Conservation (phyloP, 2,888 invertebrate genomes). For the Conus canariensis region DNA sequence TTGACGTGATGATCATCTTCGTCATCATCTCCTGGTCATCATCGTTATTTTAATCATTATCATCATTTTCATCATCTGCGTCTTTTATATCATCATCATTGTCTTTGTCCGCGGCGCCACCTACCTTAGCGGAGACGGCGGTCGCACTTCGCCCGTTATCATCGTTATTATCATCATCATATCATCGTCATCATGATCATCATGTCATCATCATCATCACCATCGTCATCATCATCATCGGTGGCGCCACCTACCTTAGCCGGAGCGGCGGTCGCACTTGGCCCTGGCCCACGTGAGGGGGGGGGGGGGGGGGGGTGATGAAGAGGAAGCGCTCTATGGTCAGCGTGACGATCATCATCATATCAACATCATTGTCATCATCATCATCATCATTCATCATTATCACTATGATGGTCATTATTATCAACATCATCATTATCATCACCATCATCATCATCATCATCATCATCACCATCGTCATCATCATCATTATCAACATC, state of each 20-base stretch:
- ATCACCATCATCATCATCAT: background rate
- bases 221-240: too few relatives aligned
- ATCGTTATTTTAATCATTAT: too few relatives aligned
- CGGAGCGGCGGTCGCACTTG: constrained; percentile 68
- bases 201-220: background rate
- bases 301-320: constrained; percentile 71
- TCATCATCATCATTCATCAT: background rate
- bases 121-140: too few relatives aligned
- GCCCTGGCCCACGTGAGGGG: constrained; percentile 70
- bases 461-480: background rate
- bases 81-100: too few relatives aligned
- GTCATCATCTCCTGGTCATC: too few relatives aligned
- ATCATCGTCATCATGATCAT: background rate
- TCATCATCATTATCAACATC: background rate
- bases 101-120: too few relatives aligned
- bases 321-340: constrained; percentile 73
- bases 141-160: background rate
- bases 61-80: too few relatives aligned
- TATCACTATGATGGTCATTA: background rate
- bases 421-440: background rate
- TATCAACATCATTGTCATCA: background rate
- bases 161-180: background rate
- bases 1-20: too few relatives aligned
- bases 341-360: constrained; percentile 66
- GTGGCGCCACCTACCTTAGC: constrained; percentile 53